A percentile compares a stretch with the other conserved stretches of the same genome.
Evolutionary conservation across 2,113 vertebrate species (phyloP).

Genomic region (Pandion haliaetus): DNA sequence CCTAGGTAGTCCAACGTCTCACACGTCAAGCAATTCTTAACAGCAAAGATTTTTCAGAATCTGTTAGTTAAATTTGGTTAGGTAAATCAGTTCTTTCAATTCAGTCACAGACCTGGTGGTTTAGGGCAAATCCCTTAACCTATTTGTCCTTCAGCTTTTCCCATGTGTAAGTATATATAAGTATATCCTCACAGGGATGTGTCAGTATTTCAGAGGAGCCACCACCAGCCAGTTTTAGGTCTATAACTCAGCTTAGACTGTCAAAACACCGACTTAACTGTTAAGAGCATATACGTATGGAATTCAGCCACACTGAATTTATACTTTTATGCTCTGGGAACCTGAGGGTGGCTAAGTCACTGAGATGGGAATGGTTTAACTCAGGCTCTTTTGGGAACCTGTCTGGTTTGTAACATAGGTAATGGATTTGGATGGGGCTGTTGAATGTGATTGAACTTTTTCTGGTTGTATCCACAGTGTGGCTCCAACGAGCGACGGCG

Average conservation of each 20-base stretch:
- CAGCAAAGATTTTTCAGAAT: not conserved
- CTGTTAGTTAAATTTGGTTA: not conserved
- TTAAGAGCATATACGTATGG: not conserved
- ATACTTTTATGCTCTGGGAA: not conserved
- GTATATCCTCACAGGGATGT: accelerated
- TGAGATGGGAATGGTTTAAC: not conserved
- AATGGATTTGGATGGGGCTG: not conserved
- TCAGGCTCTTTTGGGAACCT: not conserved
- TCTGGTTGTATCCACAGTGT: not conserved
- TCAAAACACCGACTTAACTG: not conserved
- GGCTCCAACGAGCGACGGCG: not conserved
- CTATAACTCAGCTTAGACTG: not conserved
- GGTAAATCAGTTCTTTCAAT: not conserved
- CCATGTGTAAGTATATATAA: not conserved
- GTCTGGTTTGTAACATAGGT: not conserved
- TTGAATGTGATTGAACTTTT: not conserved
- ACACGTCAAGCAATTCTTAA: not conserved
- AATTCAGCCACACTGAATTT: not conserved
- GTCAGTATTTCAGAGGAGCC: not conserved
- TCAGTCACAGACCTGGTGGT: not conserved
- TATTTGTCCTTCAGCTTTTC: not conserved
- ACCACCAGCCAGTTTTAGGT: not conserved
- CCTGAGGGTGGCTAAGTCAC: not conserved
- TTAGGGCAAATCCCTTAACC: not conserved
- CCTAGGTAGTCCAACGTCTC: not conserved